Percentiles rank a stretch among this genome's conserved stretches.
Conservation (phyloP, 2,113 vertebrate genomes). For the Mormyrus lacerda region DNA sequence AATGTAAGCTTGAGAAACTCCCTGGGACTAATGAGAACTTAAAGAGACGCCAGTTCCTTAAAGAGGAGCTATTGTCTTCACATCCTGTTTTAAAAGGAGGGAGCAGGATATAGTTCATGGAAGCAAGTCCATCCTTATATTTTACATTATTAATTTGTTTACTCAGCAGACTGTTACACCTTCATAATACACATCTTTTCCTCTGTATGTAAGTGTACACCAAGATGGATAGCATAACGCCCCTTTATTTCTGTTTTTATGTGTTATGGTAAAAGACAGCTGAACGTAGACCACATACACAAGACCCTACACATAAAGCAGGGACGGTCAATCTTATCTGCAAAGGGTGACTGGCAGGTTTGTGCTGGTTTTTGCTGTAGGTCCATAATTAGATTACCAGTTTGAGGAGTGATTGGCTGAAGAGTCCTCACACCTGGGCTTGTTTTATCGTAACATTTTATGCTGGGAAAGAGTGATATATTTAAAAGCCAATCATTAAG, state of each 20-base stretch:
- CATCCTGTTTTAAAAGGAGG: neutral
- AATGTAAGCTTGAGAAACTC: neutral
- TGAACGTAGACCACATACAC: neutral
- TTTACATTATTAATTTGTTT: neutral
- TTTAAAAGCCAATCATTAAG: neutral
- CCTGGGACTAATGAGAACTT: neutral
- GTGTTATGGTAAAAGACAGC: neutral
- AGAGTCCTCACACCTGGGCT: neutral
- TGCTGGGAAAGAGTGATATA: neutral
- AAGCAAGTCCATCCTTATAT: neutral
- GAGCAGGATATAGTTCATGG: neutral
- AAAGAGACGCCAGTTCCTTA: neutral
- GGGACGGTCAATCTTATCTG: neutral
- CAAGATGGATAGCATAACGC: neutral
- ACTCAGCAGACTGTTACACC: neutral
- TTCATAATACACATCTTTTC: neutral
- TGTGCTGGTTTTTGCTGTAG: too few relatives aligned
- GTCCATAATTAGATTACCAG: neutral
- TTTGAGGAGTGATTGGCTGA: neutral
- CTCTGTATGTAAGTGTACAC: neutral
- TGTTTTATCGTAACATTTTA: neutral
- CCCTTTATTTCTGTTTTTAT: neutral
- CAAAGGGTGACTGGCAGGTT: too few relatives aligned
- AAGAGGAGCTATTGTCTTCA: neutral
- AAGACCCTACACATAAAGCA: neutral